A percentile compares a stretch with the other conserved stretches of the same genome.
Evolutionary conservation across 2,113 vertebrate genomes (phyloP).

Genomic region (Pollimyrus isidori): DNA sequence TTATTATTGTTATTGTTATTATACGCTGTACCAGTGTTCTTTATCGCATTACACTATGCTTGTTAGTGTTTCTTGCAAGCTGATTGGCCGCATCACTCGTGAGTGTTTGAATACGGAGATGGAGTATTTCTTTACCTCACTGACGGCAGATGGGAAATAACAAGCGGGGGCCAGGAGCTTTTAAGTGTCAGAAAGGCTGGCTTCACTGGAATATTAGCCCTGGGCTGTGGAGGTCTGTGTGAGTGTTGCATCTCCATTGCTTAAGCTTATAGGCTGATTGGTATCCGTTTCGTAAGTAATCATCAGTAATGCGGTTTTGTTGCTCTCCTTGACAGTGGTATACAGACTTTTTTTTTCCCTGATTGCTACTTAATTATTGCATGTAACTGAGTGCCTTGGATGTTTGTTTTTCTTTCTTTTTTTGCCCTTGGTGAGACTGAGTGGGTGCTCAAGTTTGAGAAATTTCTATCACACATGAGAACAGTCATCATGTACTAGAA

Average conservation of each 20-base stretch:
- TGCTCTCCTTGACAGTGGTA: constrained; percentile 35
- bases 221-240: neutral
- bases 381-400: neutral
- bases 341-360: neutral
- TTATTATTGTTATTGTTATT: constrained; percentile 35
- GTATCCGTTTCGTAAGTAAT: neutral
- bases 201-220: neutral
- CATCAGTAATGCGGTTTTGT: constrained; percentile 29
- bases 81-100: neutral
- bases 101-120: neutral
- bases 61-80: constrained; percentile 36
- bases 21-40: constrained; percentile 46
- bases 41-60: constrained; percentile 38
- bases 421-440: neutral
- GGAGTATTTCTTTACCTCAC: neutral
- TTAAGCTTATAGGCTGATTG: constrained; percentile 9
- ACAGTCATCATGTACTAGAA: neutral
- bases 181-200: neutral
- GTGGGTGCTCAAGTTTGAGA: neutral
- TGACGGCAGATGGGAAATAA: neutral
- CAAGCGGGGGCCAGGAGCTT: neutral
- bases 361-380: neutral
- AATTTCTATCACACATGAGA: neutral
- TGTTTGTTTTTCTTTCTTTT: neutral
- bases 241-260: neutral